Evolutionary conservation across 2,888 invertebrate genomes (phyloP).

Genomic region (Acrobasis suavella): DNA sequence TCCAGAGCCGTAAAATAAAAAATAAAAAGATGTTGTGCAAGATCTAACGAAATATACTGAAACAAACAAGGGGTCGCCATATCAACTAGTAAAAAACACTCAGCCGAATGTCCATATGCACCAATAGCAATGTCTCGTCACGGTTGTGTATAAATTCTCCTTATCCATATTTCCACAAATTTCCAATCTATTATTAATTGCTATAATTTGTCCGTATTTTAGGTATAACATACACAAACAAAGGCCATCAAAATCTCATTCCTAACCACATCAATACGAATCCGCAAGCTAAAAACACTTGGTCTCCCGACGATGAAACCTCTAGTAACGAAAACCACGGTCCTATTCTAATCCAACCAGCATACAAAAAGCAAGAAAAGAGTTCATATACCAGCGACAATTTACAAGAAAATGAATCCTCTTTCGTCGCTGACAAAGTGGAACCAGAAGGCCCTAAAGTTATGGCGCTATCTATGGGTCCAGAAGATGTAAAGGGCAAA

Average conservation of each 20-base stretch:
- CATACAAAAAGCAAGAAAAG: slow-evolving; percentile 72
- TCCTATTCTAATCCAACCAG: slow-evolving; percentile 73
- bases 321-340: slow-evolving; percentile 64
- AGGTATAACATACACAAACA: slow-evolving; percentile 70
- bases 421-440: slow-evolving; percentile 56
- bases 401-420: slow-evolving; percentile 64
- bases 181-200: too few species aligned
- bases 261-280: slow-evolving; percentile 45
- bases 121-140: too few species aligned
- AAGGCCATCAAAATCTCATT: slow-evolving; percentile 52
- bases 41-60: too few species aligned
- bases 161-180: too few species aligned
- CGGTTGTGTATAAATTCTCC: too few species aligned
- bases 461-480: slow-evolving; percentile 62
- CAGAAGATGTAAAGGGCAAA: slow-evolving; percentile 46
- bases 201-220: not conserved
- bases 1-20: too few species aligned
- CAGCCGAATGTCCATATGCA: too few species aligned
- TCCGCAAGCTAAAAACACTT: slow-evolving; percentile 47
- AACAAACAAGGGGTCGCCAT: too few species aligned
- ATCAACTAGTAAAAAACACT: too few species aligned
- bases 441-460: slow-evolving; percentile 65
- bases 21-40: too few species aligned
- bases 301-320: slow-evolving; percentile 51
- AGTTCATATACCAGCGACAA: slow-evolving; percentile 46